phyloP scores from a whole-genome alignment of 1,140 invertebrate genomes.

The Coelopa frigida region DNA sequence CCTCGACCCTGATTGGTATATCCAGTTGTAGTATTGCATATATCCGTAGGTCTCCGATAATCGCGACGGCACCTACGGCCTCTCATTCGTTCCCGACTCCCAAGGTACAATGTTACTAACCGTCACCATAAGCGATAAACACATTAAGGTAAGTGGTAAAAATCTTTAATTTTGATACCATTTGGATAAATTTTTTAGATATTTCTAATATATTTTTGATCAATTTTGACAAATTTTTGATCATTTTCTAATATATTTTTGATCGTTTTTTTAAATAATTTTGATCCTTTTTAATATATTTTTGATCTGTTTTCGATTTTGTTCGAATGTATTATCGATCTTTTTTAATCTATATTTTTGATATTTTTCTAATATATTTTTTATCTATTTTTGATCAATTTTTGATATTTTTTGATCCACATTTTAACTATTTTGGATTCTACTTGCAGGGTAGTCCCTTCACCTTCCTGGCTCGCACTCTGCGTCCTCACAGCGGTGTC shows the following conservation, averaged over 20 bases:
- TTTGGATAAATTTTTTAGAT: too few relatives aligned
- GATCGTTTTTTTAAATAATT: too few relatives aligned
- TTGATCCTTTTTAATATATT: too few relatives aligned
- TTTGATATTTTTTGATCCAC: not conserved
- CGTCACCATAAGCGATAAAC: conserved; percentile 54
- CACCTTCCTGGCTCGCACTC: conserved; percentile 49
- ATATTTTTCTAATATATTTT: too few relatives aligned
- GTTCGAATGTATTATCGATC: too few relatives aligned
- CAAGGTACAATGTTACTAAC: conserved; percentile 53
- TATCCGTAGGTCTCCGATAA: conserved; percentile 48
- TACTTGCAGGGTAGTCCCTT: conserved; percentile 52
- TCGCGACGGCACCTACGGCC: conserved; percentile 54
- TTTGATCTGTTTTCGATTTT: too few relatives aligned
- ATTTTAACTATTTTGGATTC: not conserved
- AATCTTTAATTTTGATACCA: too few relatives aligned
- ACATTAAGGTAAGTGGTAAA: conserved; percentile 51
- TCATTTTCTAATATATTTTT: too few relatives aligned
- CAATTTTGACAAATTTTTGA: too few relatives aligned
- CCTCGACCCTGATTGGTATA: conserved; percentile 36
- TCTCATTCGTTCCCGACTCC: conserved; percentile 52
- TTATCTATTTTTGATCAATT: too few relatives aligned
- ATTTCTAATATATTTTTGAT: too few relatives aligned
- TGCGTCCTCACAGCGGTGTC: conserved; percentile 56
- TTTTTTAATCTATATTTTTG: too few relatives aligned
- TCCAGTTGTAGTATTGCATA: conserved; percentile 45